Base-by-base conservation (phyloP, 2,888 invertebrate species). In the Pseudococcus longispinus region DNA sequence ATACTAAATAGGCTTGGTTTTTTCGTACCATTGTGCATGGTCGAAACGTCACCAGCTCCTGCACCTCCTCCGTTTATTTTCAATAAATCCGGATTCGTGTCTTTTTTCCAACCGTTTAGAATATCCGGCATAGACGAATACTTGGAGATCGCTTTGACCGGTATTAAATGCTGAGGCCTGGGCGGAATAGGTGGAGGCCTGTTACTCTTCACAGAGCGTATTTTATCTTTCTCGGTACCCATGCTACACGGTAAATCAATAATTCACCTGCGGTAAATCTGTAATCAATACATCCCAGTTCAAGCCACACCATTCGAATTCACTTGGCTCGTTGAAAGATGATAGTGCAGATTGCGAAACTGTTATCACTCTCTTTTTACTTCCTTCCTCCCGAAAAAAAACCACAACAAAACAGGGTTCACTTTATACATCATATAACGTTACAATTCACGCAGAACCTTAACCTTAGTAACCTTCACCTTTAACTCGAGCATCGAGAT, bases 41-140 rank as follows among this genome's bases (percentile, higher is more conserved):
- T 60, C 23, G 23, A 23, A 9, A 20, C 60, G 60, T 60, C 60
- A 1, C 60, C 60, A 4, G 15, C 55, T 4, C 23, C 77, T 32
- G 11, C 83, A 23, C 44, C 11, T 9, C 60, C 60, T 9, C 60
- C 60, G 74, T 55, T 74, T 44, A 87, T 29, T 46, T 84, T 87
- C 44, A 87, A 46, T 65, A 87, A 51, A 74, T 87, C 87, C 70
- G 87, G 87, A 87, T 87, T 87, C 83, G 87, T 37, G 23, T 87
- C 87, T 42, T 70, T 60, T 23, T 84, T 83, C 87, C 87, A 83
- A 42, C 87, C 87, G 51, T 74, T 83, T n/a, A 87, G 51, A 26
- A 87, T 83, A 29, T 87, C 87, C 70, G 87, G 87, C 87, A 87
- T 87, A 26, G 87, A 87, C 11, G 83, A 87, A 70, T 87, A 87